phyloP scores from a whole-genome alignment of 2,888 invertebrate species.

The Xestia ashworthii region DNA sequence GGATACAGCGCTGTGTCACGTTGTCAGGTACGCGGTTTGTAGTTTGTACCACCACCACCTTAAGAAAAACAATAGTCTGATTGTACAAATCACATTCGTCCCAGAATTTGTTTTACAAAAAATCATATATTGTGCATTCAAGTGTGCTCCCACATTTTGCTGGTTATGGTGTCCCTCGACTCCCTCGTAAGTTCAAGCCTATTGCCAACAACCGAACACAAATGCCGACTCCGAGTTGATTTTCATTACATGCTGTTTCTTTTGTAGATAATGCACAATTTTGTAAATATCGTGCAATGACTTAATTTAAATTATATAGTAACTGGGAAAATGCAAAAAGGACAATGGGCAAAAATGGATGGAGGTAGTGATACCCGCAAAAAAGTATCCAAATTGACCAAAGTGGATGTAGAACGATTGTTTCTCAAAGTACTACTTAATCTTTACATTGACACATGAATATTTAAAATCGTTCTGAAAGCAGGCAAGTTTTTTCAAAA shows the following conservation, averaged over 20 bases:
- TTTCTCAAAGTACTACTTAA: neutral
- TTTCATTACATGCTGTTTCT: neutral
- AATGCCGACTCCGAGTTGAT: neutral
- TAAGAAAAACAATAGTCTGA: neutral
- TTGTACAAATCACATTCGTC: neutral
- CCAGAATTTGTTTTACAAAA: neutral
- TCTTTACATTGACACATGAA: too few species aligned
- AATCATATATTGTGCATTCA: neutral
- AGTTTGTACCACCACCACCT: neutral
- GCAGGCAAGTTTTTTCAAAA: too few species aligned
- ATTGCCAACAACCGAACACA: neutral
- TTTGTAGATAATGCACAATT: neutral
- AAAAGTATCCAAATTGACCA: neutral
- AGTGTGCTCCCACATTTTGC: neutral
- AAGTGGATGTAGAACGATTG: neutral
- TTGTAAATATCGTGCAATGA: neutral
- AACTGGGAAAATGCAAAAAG: neutral
- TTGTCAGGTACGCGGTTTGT: neutral
- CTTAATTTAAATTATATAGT: neutral
- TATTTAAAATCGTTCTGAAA: too few species aligned
- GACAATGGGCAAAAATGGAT: too few species aligned
- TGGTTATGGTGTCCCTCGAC: neutral
- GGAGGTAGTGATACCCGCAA: neutral
- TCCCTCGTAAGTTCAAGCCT: neutral
- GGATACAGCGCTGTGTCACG: neutral